phyloP scores from a whole-genome alignment of 2,113 vertebrate species.

The Ctenodactylus gundi region DNA sequence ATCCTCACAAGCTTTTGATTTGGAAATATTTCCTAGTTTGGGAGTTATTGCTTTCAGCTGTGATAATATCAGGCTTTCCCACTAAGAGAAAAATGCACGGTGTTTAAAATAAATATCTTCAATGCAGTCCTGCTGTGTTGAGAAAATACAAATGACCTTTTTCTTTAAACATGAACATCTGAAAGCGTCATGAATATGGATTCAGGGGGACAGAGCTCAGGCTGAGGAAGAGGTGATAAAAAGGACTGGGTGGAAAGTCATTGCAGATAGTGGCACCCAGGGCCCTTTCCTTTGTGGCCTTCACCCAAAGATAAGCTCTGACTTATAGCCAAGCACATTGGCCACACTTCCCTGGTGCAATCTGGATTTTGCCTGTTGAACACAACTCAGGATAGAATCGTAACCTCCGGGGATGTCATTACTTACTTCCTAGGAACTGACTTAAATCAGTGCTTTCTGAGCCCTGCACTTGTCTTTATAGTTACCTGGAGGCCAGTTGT shows the following conservation, averaged over 20 bases:
- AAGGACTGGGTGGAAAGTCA: neutral
- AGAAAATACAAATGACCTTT: constrained; percentile 63
- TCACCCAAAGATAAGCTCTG: constrained; percentile 15
- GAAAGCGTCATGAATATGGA: constrained; percentile 53
- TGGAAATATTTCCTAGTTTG: constrained; percentile 73
- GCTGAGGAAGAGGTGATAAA: constrained; percentile 40
- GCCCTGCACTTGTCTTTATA: neutral
- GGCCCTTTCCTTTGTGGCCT: neutral
- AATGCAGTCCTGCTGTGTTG: constrained; percentile 58
- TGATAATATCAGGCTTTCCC: constrained; percentile 79
- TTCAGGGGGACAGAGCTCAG: constrained; percentile 63
- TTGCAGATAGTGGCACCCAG: neutral
- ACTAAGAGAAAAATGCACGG: constrained; percentile 60
- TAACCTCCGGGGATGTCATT: neutral
- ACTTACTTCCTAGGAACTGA: neutral
- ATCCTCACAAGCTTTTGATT: constrained; percentile 76
- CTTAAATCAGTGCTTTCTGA: neutral
- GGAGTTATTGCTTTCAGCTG: constrained; percentile 83
- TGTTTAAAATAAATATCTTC: constrained; percentile 79
- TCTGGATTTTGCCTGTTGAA: neutral
- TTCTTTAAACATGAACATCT: constrained; percentile 47
- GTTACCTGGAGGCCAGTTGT: neutral
- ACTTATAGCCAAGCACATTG: neutral
- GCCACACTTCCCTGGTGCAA: neutral
- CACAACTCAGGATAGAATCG: constrained; percentile 41